A percentile compares a stretch with the other conserved stretches of the same genome.
Evolutionary conservation across 2,888 invertebrate species (phyloP).

Genomic region (Boloria selene): DNA sequence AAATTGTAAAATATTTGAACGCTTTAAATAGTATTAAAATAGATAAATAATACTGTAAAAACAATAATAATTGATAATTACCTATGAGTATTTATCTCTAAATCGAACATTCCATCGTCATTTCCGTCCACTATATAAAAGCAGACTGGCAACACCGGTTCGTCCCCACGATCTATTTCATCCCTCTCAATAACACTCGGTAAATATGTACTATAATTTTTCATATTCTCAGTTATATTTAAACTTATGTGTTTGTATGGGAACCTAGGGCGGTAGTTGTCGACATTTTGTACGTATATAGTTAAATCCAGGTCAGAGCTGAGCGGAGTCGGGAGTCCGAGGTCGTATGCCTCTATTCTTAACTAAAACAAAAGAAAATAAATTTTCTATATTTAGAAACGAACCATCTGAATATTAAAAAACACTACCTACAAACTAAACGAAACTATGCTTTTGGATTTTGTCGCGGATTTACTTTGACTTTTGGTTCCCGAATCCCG

Average conservation of each 20-base stretch:
- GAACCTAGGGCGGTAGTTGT: slow-evolving; percentile 94
- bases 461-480: no score
- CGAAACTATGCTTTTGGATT: no score
- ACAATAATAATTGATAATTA: slow-evolving; percentile 57
- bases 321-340: slow-evolving; percentile 92
- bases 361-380: slow-evolving; percentile 79
- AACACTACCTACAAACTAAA: neutral
- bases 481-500: no score
- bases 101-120: slow-evolving; percentile 85
- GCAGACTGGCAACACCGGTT: slow-evolving; percentile 92
- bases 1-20: no score
- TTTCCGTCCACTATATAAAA: slow-evolving; percentile 95
- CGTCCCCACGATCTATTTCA: slow-evolving; percentile 91
- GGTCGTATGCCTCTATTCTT: slow-evolving; percentile 94
- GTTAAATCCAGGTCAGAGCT: slow-evolving; percentile 94
- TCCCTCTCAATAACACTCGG: slow-evolving; percentile 93
- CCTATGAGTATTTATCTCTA: slow-evolving; percentile 89
- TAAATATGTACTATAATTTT: slow-evolving; percentile 84
- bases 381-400: no score
- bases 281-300: slow-evolving; percentile 93
- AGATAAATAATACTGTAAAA: slow-evolving; percentile 26
- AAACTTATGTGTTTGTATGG: slow-evolving; percentile 86
- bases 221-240: slow-evolving; percentile 86
- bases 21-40: no score
- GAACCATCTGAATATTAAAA: neutral